phyloP scores from a whole-genome alignment of 2,113 vertebrate species.

The Pogonocichla stellata region DNA sequence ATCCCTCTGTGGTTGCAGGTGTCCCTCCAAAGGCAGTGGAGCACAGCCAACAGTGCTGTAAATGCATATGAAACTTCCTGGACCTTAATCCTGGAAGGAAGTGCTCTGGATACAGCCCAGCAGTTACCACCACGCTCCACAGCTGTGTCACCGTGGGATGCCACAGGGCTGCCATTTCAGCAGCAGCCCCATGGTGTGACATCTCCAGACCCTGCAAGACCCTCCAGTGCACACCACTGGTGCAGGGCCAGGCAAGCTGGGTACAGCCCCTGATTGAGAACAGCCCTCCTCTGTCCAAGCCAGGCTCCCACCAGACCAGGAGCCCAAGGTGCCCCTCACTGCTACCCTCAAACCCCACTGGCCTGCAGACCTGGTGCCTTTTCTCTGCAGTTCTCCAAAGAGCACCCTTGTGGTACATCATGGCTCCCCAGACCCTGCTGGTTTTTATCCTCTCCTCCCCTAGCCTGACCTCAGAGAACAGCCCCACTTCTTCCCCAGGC shows the following conservation, averaged over 20 bases:
- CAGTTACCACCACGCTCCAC: rapidly evolving
- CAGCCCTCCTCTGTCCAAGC: neutral
- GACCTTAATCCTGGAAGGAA: neutral
- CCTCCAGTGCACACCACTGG: neutral
- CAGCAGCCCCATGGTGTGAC: neutral
- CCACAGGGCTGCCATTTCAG: neutral
- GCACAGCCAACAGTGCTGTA: neutral
- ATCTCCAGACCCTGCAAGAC: neutral
- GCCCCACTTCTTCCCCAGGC: too few species aligned
- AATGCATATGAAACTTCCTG: neutral
- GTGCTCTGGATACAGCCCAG: neutral
- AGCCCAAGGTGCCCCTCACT: neutral
- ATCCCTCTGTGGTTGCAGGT: rapidly evolving
- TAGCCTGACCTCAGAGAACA: neutral
- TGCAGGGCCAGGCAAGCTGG: rapidly evolving
- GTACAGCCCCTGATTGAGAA: neutral
- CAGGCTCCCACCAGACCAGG: neutral
- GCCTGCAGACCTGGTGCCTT: neutral
- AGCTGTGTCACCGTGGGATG: neutral
- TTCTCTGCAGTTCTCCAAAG: neutral
- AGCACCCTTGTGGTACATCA: neutral
- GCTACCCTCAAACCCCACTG: rapidly evolving
- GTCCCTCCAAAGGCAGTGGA: neutral
- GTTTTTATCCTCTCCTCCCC: neutral
- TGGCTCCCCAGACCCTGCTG: neutral